Evolutionary conservation across 2,888 invertebrate species (phyloP).

Genomic region (Melanophora roralis): DNA sequence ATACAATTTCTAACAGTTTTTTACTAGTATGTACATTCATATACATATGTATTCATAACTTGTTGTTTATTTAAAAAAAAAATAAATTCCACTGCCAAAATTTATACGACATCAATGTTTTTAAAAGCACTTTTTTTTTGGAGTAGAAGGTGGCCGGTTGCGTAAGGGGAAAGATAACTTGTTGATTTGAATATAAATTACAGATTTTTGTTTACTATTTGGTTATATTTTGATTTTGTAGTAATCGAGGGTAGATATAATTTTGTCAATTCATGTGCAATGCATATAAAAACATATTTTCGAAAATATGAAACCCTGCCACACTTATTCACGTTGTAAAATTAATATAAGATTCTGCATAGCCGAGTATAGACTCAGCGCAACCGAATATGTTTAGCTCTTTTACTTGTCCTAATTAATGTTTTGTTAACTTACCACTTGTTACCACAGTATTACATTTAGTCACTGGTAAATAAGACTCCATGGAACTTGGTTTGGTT

Average conservation of each 20-base stretch:
- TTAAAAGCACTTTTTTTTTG: slow-evolving; percentile 1
- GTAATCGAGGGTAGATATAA: too few species aligned
- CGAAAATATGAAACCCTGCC: too few species aligned
- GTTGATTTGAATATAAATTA: slow-evolving; percentile 23
- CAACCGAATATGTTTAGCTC: too few species aligned
- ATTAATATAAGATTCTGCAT: too few species aligned
- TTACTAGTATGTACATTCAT: background rate
- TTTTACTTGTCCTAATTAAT: too few species aligned
- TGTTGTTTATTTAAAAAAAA: background rate
- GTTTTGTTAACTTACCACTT: slow-evolving; percentile 66
- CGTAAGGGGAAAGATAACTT: background rate
- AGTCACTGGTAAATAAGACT: slow-evolving; percentile 72
- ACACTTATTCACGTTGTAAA: too few species aligned
- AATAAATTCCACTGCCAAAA: slow-evolving; percentile 27
- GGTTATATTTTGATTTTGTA: background rate
- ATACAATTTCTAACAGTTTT: too few species aligned
- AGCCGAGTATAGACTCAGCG: too few species aligned
- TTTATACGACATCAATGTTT: slow-evolving; percentile 68
- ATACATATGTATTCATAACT: background rate
- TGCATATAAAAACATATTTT: too few species aligned
- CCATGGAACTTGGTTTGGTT: slow-evolving; percentile 67
- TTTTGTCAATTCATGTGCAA: too few species aligned
- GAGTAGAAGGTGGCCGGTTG: background rate
- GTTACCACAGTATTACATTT: slow-evolving; percentile 74
- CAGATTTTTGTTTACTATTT: background rate